Evolutionary conservation across 1,140 invertebrate species (phyloP), one percentile per base, ranked within the genome.

Genomic region (Meloidogyne floridensis): DNA sequence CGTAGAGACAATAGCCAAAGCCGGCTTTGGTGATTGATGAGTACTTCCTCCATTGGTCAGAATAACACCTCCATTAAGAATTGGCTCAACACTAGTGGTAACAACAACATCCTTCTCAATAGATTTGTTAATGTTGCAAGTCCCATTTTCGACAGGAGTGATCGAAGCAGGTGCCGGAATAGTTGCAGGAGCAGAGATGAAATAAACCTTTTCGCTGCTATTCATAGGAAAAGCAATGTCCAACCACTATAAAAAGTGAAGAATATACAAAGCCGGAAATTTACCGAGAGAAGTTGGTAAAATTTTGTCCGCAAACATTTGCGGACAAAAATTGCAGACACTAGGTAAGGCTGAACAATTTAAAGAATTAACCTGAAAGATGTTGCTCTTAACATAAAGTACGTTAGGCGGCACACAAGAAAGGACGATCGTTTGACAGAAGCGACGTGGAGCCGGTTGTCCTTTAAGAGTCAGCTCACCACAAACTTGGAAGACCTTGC

Each of bases 391-490:
- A 15, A 83, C 82, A 72, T 83, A 83, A 13, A 80, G 69, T 2
- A 69, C 47, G 20, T 82, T 83, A 15, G 82, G 72, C 20, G 82
- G 51, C 9, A 77, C 82, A 9, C 73, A 65, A 7, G 59, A 82
- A 51, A 83, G 73, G n/a, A 83, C 75, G 13, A 83, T 69, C 6
- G 56, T 83, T 72, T 83, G 82, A 43, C 84, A 32, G 72, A 83
- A 83, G 42, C 82, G 81, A 15, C 74, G 82, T 11, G 81, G 81
- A 10, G 51, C 7, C 10, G 54, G 54, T 20, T 42, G 56, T 7
- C 72, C 65, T 18, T 53, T 53, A 43, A 84, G 56, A 20, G 82
- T 51, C 72, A 83, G 11, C n/a, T 83, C 82, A 71, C 82, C 82
- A 51, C 82, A 83, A 77, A 83, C 82, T 71, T 83, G 82, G 32